Base-by-base conservation (phyloP, 92 coral and sea anemone species). In the Pocillopora meandrina region DNA sequence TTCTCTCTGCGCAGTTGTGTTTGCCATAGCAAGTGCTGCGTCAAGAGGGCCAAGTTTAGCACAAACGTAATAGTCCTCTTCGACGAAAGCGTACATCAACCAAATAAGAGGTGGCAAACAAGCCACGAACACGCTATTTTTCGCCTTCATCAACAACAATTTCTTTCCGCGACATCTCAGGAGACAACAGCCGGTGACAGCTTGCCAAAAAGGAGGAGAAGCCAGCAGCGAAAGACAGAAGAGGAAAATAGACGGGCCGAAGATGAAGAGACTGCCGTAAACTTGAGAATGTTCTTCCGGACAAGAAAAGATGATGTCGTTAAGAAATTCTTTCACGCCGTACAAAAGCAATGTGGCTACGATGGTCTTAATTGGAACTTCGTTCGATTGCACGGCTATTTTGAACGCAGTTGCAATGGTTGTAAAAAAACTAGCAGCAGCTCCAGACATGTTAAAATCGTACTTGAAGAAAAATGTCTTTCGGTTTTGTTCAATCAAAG, bases 151-250 rank as follows among this genome's bases (percentile, higher is more conserved):
- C 94, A 92, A 91, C 58, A 91, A 77, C 57, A 91, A 64, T 20
- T 88, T 88, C 52, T 89, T 84, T 52, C 92, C 79, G 5, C 82
- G 74, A 20, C 85, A 89, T 23, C 56, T 77, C 36, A 81, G 59
- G 3, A 81, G 72, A 62, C 86, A 71, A 60, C 86, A 83, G 12
- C 97, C 92, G 36, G 97, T 93, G 9, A 91, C 90, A 26, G 87
- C 79, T 65, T 85, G 92, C 97, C 97, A 93, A 73, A 93, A 91
- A 19, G 92, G 65, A 52, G 92, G 86, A 1, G 97, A 93, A 18
- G 86, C 92, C 18, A 88, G 82, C 58, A 93, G 80, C 10, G 97
- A 91, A 10, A 93, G 69, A 84, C 97, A 93, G 49, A 93, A 91
- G 62, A 93, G 71, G 57, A 91, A 80, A 20, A 85, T 84, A 19